These are phyloP conservation scores for Cryptus viduatorius DNA, from an alignment of 2,888 invertebrate species.

Conservation along the genomic window DNA sequence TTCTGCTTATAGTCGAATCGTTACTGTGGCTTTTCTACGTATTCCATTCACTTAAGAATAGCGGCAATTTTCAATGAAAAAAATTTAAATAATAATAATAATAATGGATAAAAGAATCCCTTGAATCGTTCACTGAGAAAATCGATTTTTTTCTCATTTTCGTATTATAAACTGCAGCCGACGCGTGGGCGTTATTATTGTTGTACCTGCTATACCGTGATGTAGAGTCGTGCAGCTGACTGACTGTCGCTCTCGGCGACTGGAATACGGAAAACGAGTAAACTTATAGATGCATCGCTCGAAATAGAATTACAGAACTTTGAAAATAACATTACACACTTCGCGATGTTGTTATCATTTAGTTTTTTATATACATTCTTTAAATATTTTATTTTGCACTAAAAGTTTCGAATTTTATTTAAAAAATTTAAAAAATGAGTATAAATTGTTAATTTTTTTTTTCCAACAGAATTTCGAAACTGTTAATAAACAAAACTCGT, in stretches of 20 bases:
- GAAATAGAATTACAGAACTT: slow-evolving; percentile 18
- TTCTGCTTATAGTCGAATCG: not conserved
- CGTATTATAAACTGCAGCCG: not conserved
- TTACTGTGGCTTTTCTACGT: not conserved
- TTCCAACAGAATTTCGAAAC: no score
- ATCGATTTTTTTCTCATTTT: not conserved
- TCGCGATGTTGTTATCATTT: no score
- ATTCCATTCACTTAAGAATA: not conserved
- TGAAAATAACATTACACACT: not conserved
- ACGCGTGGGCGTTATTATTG: slow-evolving; percentile 16
- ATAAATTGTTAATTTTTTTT: no score
- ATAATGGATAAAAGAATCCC: not conserved
- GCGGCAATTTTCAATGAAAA: not conserved
- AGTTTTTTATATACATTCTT: no score
- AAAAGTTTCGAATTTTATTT: no score
- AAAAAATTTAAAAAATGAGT: no score
- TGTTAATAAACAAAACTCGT: no score
- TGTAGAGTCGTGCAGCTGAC: slow-evolving; percentile 8
- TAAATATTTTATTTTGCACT: no score
- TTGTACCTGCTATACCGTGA: slow-evolving; percentile 3
- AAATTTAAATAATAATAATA: not conserved
- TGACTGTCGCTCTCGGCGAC: not conserved
- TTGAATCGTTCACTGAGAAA: not conserved
- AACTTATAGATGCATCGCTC: slow-evolving; percentile 29
- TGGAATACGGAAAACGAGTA: slow-evolving; percentile 22